Conservation (phyloP, 1,140 invertebrate species). For the Ceratina calcarata region DNA sequence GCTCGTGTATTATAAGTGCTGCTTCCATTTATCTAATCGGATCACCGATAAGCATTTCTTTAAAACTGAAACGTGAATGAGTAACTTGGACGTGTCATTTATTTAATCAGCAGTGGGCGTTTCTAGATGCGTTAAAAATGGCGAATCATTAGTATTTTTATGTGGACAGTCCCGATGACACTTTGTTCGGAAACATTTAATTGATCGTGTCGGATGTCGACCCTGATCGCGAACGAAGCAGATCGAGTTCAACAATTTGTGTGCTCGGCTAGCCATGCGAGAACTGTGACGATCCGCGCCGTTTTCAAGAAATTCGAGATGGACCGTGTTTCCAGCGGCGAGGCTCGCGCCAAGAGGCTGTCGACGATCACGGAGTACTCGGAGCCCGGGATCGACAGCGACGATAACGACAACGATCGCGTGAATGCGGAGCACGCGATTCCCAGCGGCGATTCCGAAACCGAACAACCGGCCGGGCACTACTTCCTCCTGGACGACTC, state of each 20-base stretch:
- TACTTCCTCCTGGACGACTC: slow-evolving; percentile 73
- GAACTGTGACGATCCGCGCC: background rate
- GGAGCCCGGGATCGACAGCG: slow-evolving; percentile 53
- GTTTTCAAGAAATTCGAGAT: background rate
- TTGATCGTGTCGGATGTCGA: slow-evolving; percentile 14
- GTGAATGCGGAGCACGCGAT: slow-evolving; percentile 10
- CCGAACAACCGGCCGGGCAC: slow-evolving; percentile 57
- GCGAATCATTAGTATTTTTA: too few species aligned
- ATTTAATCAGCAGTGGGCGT: background rate
- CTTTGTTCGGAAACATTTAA: background rate
- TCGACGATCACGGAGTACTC: slow-evolving; percentile 70
- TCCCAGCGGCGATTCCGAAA: slow-evolving; percentile 39
- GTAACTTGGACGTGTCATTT: background rate
- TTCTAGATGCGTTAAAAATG: background rate
- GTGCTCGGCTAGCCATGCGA: slow-evolving; percentile 25
- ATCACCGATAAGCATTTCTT: too few species aligned
- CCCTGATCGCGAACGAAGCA: background rate
- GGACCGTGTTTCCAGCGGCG: slow-evolving; percentile 24
- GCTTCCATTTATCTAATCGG: background rate
- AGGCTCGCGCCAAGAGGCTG: slow-evolving; percentile 55
- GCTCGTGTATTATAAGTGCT: too few species aligned
- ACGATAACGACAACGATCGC: slow-evolving; percentile 38
- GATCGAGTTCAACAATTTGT: background rate
- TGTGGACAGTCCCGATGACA: too few species aligned
- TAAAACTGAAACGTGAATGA: too few species aligned